phyloP scores from a whole-genome alignment of 53 echinoderm and acorn worm genomes.

The Henricia sp. region DNA sequence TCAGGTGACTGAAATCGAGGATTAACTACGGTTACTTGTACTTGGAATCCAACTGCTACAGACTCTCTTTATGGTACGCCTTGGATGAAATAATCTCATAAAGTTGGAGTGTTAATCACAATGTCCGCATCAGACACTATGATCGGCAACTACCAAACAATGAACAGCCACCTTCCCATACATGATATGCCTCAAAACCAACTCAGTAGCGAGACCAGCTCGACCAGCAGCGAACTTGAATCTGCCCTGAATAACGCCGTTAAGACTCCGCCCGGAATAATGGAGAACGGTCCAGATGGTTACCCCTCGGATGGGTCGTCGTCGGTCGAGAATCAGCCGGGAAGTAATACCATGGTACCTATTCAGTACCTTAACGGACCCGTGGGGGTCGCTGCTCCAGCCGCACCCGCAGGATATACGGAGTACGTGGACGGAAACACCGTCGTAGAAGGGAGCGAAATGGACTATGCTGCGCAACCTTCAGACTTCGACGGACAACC shows the following conservation, averaged over 20 bases:
- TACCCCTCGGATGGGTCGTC: slow-evolving; percentile 85
- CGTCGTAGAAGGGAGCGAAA: slow-evolving; percentile 44
- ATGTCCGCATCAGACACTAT: slow-evolving; percentile 82
- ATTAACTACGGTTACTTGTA: too few relatives aligned
- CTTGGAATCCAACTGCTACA: background rate
- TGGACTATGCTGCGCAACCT: slow-evolving; percentile 71
- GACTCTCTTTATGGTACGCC: background rate
- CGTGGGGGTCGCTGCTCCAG: slow-evolving; percentile 25
- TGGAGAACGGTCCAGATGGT: slow-evolving; percentile 88
- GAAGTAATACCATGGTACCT: slow-evolving; percentile 28
- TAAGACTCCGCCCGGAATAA: slow-evolving; percentile 73
- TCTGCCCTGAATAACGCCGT: slow-evolving; percentile 59
- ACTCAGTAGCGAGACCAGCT: slow-evolving; percentile 91
- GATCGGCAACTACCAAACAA: slow-evolving; percentile 65
- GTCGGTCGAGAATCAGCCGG: slow-evolving; percentile 63
- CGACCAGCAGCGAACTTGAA: slow-evolving; percentile 85
- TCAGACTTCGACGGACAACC: slow-evolving; percentile 78
- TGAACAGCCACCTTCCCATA: slow-evolving; percentile 74
- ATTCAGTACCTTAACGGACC: slow-evolving; percentile 67
- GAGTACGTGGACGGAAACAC: slow-evolving; percentile 71
- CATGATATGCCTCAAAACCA: slow-evolving; percentile 75
- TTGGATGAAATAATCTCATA: background rate
- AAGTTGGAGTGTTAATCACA: slow-evolving; percentile 9
- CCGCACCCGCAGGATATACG: slow-evolving; percentile 13
- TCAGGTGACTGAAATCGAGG: slow-evolving; percentile 34